Evolutionary conservation across 2,113 vertebrate genomes (phyloP).

Genomic region (Dryoscopus gambensis): DNA sequence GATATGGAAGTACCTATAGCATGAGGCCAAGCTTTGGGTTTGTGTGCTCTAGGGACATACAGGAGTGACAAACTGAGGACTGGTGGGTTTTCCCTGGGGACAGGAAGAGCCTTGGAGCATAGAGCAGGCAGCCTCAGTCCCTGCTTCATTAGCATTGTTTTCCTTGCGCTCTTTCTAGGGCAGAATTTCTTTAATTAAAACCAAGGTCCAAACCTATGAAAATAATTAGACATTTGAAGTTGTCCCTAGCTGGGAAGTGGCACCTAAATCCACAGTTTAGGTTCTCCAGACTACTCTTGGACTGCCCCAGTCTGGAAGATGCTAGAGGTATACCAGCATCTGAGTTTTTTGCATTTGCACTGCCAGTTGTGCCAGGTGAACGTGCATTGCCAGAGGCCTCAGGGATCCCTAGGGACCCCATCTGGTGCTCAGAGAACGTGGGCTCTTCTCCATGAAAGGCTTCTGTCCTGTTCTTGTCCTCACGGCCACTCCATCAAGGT

Average conservation of each 20-base stretch:
- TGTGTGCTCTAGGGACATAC: background rate
- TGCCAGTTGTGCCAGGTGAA: background rate
- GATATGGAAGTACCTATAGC: background rate
- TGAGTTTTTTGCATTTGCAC: background rate
- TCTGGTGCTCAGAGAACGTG: background rate
- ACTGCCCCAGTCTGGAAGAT: background rate
- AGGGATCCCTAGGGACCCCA: background rate
- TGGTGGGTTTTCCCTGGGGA: background rate
- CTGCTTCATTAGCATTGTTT: background rate
- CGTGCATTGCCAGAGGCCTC: background rate
- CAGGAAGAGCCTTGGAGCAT: background rate
- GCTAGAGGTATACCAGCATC: background rate
- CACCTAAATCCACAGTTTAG: background rate
- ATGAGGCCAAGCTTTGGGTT: background rate
- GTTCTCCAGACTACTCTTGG: background rate
- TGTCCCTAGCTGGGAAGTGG: background rate
- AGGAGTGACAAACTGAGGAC: background rate
- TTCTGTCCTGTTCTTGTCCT: background rate
- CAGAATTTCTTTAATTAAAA: background rate
- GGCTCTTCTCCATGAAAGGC: background rate
- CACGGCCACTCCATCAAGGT: background rate
- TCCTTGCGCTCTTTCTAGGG: background rate
- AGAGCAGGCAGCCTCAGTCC: background rate
- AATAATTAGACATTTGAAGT: background rate
- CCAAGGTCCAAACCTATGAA: background rate